Evolutionary conservation across 2,113 vertebrate species (phyloP).

Genomic region (Apodemus sylvaticus): DNA sequence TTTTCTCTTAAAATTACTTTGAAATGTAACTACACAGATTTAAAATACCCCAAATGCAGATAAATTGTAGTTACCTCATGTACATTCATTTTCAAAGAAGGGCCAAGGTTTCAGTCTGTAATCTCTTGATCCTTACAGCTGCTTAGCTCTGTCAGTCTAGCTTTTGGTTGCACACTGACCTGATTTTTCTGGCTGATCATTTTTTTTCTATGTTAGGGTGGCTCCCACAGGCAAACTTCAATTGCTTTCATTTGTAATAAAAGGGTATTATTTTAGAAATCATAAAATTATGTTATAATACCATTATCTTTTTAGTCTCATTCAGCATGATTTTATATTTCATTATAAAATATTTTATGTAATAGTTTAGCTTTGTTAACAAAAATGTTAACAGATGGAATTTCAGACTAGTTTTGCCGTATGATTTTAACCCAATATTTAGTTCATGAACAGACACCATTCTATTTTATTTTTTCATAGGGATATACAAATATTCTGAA

Average conservation of each 20-base stretch:
- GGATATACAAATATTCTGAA: not conserved
- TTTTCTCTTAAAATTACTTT: not conserved
- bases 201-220: conserved; percentile 12
- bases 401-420: not conserved
- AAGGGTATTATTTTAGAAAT: not conserved
- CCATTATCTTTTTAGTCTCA: not conserved
- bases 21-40: not conserved
- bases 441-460: not conserved
- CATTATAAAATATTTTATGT: not conserved
- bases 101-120: conserved; percentile 42
- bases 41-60: not conserved
- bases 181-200: conserved; percentile 56
- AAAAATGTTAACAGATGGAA: not conserved
- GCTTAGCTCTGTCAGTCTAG: conserved; percentile 55
- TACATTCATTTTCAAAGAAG: conserved; percentile 1
- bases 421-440: not conserved
- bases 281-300: not conserved
- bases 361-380: not conserved
- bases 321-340: not conserved
- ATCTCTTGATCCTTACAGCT: conserved; percentile 69
- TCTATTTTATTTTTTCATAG: not conserved
- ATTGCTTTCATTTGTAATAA: not conserved
- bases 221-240: not conserved
- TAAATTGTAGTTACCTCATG: not conserved
- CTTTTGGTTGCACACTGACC: conserved; percentile 61